Conservation (phyloP, 2,113 vertebrate genomes). For the Vidua chalybeata region DNA sequence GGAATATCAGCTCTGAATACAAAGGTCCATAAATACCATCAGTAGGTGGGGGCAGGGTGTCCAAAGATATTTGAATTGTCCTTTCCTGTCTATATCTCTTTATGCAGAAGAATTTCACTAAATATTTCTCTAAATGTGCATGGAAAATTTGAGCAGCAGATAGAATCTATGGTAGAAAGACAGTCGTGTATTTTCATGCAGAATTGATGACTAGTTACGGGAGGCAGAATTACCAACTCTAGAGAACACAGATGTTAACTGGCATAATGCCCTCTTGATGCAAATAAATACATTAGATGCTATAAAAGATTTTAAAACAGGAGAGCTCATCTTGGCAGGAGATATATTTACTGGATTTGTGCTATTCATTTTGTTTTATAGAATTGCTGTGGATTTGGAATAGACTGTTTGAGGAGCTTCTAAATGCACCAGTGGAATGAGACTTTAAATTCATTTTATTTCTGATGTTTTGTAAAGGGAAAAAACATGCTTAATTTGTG, state of each 20-base stretch:
- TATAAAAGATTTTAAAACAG: conserved; percentile 66
- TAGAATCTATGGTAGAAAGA: conserved; percentile 30
- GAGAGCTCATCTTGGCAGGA: conserved; percentile 59
- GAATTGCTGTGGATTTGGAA: conserved; percentile 51
- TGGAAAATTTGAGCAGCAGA: conserved; percentile 1
- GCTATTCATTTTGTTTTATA: conserved; percentile 65
- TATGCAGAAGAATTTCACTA: conserved; percentile 1
- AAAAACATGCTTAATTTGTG: background rate
- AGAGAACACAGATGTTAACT: conserved; percentile 69
- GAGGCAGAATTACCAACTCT: conserved; percentile 66
- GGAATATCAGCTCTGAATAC: background rate
- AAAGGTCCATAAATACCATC: background rate
- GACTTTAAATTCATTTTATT: conserved; percentile 39
- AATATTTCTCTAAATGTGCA: conserved; percentile 1
- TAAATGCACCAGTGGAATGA: conserved; percentile 41
- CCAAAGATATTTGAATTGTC: background rate
- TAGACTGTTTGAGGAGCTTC: conserved; percentile 49
- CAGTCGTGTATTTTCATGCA: conserved; percentile 58
- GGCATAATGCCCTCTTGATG: conserved; percentile 64
- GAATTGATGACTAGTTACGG: conserved; percentile 64
- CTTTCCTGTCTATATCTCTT: background rate
- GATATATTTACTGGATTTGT: conserved; percentile 52
- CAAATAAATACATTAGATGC: conserved; percentile 67
- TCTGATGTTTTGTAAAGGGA: background rate
- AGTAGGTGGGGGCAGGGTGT: fast-evolving